Base-by-base conservation (phyloP, 2,797 vertebrate genomes). In the Onychomys arenicola region DNA sequence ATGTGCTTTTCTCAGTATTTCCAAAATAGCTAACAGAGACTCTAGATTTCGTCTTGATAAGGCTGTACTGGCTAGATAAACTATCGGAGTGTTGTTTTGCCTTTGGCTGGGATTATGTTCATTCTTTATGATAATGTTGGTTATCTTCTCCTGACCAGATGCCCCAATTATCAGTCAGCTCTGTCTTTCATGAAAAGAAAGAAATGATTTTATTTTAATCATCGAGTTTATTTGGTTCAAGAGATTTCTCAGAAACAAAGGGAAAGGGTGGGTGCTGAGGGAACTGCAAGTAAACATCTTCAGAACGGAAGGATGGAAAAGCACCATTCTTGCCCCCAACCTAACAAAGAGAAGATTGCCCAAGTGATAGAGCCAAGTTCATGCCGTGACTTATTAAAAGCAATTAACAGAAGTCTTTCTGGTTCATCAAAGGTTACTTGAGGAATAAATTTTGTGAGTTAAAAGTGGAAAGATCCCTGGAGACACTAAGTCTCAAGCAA, bases 351-450 rank as follows among this genome's bases (percentile, higher is more conserved):
- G 10, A 43, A 77, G 92, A 92, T 93, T 90, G 37, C 92, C 91
- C 59, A 67, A 73, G 83, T 75, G 90, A 46, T 55, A 78, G 46
- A 32, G 55, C n/a, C 69, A 89, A 86, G 75, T 80, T 95, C 91
- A 46, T 1, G 6, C 13, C 91, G 75, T 69, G 82, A 89, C 89
- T 97, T 94, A 88, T 82, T 40, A 90, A 85, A 95, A 92, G 91
- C 94, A 89, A 86, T 92, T 87, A 97, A 52, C 76, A 94, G 55
- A 80, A 78, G 55, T 80, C 69, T 57, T 82, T 87, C 84, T 32
- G 86, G 87, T 25, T 71, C 49, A 92, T 69, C 76, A 96, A 97
- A 95, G 95, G 78, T 96, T 84, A 92, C 63, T n/a, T 88, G 93
- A 90, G 46, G 83, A 96, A 90, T 95, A 96, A 80, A 88, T 93